These are phyloP conservation scores for Ferrisia virgata DNA, from an alignment of 2,888 invertebrate genomes.

Conservation along the genomic window DNA sequence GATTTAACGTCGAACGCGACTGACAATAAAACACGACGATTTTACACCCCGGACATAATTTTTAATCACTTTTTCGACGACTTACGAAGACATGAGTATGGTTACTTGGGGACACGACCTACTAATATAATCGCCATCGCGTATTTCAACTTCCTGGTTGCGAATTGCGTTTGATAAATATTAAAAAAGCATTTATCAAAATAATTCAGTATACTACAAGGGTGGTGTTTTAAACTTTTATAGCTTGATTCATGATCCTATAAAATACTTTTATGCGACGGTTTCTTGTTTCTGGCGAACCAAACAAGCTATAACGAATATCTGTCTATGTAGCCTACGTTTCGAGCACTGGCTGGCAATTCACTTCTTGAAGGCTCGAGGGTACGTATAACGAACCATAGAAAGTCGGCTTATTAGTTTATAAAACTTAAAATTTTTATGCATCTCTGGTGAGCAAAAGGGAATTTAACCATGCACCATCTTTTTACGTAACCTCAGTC, in stretches of 20 bases:
- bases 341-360: no score
- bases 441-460: no score
- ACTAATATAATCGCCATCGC: background rate
- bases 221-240: background rate
- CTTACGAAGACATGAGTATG: background rate
- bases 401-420: no score
- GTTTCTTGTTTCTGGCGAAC: background rate
- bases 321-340: no score
- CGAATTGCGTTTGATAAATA: background rate
- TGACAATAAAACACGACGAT: background rate
- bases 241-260: background rate
- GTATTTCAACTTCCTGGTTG: background rate
- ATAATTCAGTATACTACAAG: background rate
- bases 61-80: background rate
- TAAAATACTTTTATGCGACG: background rate
- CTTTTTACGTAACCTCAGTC: no score
- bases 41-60: background rate
- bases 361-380: no score
- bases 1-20: background rate
- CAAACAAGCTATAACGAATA: background rate
- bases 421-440: no score
- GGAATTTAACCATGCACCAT: no score
- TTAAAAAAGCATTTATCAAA: background rate
- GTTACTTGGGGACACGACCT: background rate
- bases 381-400: no score